Percentiles rank a stretch among this genome's conserved stretches.
These are phyloP conservation scores for Saguinus midas DNA, from an alignment of 2,113 vertebrate genomes.

Conservation along the genomic window DNA sequence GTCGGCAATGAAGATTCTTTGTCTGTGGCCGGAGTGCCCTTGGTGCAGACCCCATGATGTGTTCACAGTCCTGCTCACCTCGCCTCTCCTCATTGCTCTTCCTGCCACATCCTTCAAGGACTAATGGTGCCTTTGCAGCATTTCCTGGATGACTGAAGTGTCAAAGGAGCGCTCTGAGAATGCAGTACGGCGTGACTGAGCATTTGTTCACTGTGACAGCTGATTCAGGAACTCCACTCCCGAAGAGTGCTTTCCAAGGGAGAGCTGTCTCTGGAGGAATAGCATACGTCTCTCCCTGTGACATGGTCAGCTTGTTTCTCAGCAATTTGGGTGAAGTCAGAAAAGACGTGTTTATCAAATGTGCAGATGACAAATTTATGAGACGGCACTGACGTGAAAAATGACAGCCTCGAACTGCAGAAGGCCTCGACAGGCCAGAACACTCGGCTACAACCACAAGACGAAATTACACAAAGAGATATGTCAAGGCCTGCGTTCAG, in stretches of 20 bases:
- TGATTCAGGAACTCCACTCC: background rate
- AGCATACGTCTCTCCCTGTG: background rate
- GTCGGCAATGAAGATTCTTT: background rate
- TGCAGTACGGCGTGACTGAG: fast-evolving
- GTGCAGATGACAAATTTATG: background rate
- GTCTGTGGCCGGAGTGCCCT: background rate
- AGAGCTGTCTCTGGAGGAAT: background rate
- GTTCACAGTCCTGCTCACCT: fast-evolving
- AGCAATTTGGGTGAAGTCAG: background rate
- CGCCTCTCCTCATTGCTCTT: fast-evolving
- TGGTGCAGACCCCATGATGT: background rate
- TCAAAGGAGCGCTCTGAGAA: background rate
- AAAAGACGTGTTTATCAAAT: background rate
- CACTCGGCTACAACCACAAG: background rate
- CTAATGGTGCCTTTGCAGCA: fast-evolving
- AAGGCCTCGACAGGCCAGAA: background rate
- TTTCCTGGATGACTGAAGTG: background rate
- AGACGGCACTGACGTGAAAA: background rate
- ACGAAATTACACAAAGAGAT: background rate
- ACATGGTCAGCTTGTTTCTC: background rate
- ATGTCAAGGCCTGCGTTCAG: background rate
- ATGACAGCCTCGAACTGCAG: background rate
- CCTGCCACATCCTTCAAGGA: background rate
- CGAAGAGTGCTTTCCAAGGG: background rate
- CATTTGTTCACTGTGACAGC: background rate